phyloP scores from a whole-genome alignment of 2,113 vertebrate genomes.

The Phycodurus eques region DNA sequence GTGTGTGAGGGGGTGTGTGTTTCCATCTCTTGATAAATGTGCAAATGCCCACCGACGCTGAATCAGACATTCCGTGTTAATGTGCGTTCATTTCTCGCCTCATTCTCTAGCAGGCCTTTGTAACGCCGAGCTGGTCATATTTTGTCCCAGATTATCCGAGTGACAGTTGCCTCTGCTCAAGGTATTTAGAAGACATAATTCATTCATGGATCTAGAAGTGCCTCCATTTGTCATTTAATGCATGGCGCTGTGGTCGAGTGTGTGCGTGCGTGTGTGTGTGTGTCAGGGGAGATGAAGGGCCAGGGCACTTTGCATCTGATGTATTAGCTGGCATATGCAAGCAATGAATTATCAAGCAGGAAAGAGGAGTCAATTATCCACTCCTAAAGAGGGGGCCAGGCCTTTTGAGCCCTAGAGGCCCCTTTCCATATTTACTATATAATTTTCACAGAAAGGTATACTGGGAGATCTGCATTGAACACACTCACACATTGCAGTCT shows the following conservation, averaged over 20 bases:
- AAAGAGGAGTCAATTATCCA: constrained; percentile 96
- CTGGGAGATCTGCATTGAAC: constrained; percentile 34
- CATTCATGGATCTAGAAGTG: constrained; percentile 93
- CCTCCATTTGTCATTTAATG: constrained; percentile 86
- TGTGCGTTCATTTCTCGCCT: constrained; percentile 85
- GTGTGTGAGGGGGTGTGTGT: background rate
- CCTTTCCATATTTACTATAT: constrained; percentile 89
- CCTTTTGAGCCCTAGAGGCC: constrained; percentile 90
- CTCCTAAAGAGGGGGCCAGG: constrained; percentile 92
- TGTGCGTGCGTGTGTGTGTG: constrained; percentile 33
- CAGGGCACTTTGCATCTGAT: constrained; percentile 82
- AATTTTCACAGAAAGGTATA: constrained; percentile 78
- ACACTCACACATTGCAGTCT: constrained; percentile 1
- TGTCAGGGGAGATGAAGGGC: constrained; percentile 58
- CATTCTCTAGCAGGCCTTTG: constrained; percentile 72
- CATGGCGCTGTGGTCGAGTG: constrained; percentile 38
- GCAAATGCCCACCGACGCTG: constrained; percentile 76
- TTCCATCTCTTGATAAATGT: constrained; percentile 79
- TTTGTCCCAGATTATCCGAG: constrained; percentile 90
- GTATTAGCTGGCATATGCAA: constrained; percentile 99
- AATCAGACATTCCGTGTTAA: constrained; percentile 79
- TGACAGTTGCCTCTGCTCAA: constrained; percentile 90
- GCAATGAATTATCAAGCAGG: constrained; percentile 99
- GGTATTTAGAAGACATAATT: constrained; percentile 96
- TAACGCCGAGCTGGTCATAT: constrained; percentile 88